Base-by-base conservation (phyloP, 2,113 vertebrate species). In the Ophthalmolycus amberensis region DNA sequence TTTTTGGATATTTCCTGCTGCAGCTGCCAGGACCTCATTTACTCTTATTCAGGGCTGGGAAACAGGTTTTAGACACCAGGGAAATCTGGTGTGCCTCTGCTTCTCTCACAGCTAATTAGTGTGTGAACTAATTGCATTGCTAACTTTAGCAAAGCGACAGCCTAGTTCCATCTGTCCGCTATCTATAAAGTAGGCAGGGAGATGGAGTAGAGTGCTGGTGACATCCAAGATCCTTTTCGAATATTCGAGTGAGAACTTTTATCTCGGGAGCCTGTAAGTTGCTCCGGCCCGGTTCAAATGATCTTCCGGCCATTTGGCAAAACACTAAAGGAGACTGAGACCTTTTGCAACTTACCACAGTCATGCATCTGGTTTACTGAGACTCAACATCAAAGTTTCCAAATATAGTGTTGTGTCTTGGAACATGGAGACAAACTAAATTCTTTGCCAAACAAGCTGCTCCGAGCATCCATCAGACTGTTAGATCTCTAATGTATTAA, bases 51-150 rank as follows among this genome's bases (percentile, higher is more conserved):
- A 68, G 85, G 91, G 90, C 88, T 85, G 70, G 82, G 83, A 89
- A 91, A 86, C 54, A 52, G 73, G 82, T 91, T 87, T 80, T 27
- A 37, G 87, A 75, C 91, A 78, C 92, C 9, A 7, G 92, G 93
- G 94, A 92, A 93, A 92, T 91, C 87, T 88, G 84, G 34, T 84
- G 46, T 15, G 62, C 88, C 82, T 91, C 83, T 84, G 85, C 85
- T 89, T 75, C 91, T 90, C 90, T 90, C 91, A 82, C 63, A 90
- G 91, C 94, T 95, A 93, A 95, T 96, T 95, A 95, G 80, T 48
- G 78, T 85, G 85, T 94, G 94, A 91, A 90, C 93, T 95, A 96
- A 96, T 95, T 95, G 94, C 71, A 56, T 63, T 40, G 78, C 94
- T 96, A 96, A 95, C 85, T 95, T 94, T 95, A 94, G 94, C 89